Percentiles rank a stretch among this genome's conserved stretches.
phyloP scores from a whole-genome alignment of 2,888 invertebrate species.

The Lysandra coridon region DNA sequence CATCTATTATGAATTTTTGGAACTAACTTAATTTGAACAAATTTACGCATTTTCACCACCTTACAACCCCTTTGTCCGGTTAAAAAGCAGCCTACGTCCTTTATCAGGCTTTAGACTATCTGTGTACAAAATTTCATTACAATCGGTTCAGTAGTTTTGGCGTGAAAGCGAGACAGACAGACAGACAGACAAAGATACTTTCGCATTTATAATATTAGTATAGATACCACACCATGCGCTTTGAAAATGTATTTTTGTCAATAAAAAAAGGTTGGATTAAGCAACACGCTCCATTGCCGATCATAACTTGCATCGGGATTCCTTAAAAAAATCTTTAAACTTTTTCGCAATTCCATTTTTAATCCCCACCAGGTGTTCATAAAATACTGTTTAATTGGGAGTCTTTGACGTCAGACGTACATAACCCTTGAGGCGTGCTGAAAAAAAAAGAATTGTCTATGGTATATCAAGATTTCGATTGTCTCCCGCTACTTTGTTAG shows the following conservation, averaged over 20 bases:
- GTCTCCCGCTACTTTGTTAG: constrained; percentile 10
- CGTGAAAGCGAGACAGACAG: too few relatives aligned
- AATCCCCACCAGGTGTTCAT: constrained; percentile 60
- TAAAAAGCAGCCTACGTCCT: too few relatives aligned
- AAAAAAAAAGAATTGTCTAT: constrained; percentile 37
- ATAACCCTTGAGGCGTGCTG: constrained; percentile 48
- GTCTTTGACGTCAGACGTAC: constrained; percentile 46
- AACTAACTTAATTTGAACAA: too few relatives aligned
- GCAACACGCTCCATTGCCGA: constrained; percentile 71
- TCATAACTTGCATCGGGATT: constrained; percentile 61
- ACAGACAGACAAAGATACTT: too few relatives aligned
- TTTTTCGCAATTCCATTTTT: constrained; percentile 48
- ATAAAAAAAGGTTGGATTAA: constrained; percentile 63
- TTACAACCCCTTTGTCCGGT: too few relatives aligned
- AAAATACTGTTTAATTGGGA: constrained; percentile 71
- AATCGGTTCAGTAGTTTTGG: too few relatives aligned
- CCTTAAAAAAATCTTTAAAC: constrained; percentile 41
- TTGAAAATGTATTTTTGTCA: constrained; percentile 47
- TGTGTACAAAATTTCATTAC: too few relatives aligned
- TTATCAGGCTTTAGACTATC: too few relatives aligned
- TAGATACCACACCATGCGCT: constrained; percentile 31
- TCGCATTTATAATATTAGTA: too few relatives aligned
- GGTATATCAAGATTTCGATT: constrained; percentile 19
- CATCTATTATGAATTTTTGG: too few relatives aligned
- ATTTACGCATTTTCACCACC: too few relatives aligned